A percentile compares a stretch with the other conserved stretches of the same genome.
Evolutionary conservation across 2,888 invertebrate genomes (phyloP).

Genomic region (Tipula helvola): DNA sequence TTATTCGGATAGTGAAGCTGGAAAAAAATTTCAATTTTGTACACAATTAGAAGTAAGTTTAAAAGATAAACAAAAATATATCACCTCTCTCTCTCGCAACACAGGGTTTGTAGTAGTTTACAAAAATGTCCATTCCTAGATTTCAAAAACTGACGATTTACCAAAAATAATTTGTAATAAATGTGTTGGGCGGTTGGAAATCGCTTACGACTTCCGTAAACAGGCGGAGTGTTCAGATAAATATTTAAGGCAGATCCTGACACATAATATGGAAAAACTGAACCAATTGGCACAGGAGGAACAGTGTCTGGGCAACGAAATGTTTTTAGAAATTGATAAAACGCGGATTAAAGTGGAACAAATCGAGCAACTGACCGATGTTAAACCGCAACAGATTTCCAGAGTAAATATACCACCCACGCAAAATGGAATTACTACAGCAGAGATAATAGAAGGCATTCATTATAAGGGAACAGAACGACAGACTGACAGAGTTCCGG

Average conservation of each 20-base stretch:
- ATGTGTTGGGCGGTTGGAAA: constrained; percentile 23
- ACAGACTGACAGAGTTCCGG: neutral
- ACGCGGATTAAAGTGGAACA: constrained; percentile 12
- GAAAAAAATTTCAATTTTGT: constrained; percentile 14
- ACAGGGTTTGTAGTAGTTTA: too few species aligned
- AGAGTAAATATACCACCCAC: neutral
- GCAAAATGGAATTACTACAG: constrained; percentile 12
- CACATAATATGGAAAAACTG: constrained; percentile 24
- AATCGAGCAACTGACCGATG: neutral
- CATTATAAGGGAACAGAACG: constrained; percentile 14
- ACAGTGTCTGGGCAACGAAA: constrained; percentile 10
- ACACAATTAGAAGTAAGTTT: constrained; percentile 15
- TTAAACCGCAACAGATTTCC: neutral
- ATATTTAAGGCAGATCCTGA: constrained; percentile 23
- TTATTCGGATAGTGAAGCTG: neutral
- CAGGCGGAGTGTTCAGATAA: constrained; percentile 23
- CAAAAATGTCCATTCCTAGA: constrained; percentile 16
- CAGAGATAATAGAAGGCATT: constrained; percentile 7
- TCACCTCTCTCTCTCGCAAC: too few species aligned
- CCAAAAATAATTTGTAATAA: constrained; percentile 24
- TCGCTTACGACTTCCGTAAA: constrained; percentile 24
- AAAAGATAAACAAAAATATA: neutral
- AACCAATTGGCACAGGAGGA: constrained; percentile 16
- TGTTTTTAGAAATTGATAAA: constrained; percentile 10
- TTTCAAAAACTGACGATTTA: constrained; percentile 23